Evolutionary conservation across 2,113 vertebrate species (phyloP), one percentile per base, ranked within the genome.

Genomic region (Progne subis): DNA sequence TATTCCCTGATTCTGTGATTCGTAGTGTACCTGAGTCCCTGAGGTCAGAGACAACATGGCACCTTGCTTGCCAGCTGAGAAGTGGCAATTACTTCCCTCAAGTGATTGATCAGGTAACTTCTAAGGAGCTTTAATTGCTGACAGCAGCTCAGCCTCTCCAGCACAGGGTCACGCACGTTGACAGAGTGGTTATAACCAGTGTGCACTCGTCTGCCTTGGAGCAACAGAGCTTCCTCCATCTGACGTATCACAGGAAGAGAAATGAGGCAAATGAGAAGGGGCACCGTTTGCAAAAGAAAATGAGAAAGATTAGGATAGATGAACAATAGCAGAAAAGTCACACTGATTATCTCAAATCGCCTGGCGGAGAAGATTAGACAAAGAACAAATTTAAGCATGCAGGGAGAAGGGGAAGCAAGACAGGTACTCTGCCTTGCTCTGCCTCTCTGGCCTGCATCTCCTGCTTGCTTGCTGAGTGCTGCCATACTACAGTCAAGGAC

Each of bases 121-220:
- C 79, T 77, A 77, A 90, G 86, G 37, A 93, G 6, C 5, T 93
- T 82, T 88, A 93, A 88, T 61, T 92, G 34, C 92, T 74, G 75
- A 37, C 71, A 92, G 70, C 19, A 88, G 82, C 37, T 34, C 12
- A 18, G 63, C n/a, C 93, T 76, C 65, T 90, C 41, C 50, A 77
- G 43, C 57, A 18, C 46, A 88, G 53, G 37, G 41, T 41, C 47
- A 25, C 12, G 74, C 68, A 64, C 3, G 2, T 23, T 81, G 76
- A 64, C 37, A 75, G 67, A 70, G 31, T 37, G 59, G 46, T 81
- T 90, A 84, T 53, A 61, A 76, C 15, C 28, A 60, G 26, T 46
- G 65, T 78, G 39, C n/a, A 43, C 28, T 52, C 26, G 20, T 85
- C n/a, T 85, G 53, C 55, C 50, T 77, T 46, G 50, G 12, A 91